These are phyloP conservation scores for Cremastinae sp. DNA, from an alignment of 2,888 invertebrate genomes.

Conservation along the genomic window DNA sequence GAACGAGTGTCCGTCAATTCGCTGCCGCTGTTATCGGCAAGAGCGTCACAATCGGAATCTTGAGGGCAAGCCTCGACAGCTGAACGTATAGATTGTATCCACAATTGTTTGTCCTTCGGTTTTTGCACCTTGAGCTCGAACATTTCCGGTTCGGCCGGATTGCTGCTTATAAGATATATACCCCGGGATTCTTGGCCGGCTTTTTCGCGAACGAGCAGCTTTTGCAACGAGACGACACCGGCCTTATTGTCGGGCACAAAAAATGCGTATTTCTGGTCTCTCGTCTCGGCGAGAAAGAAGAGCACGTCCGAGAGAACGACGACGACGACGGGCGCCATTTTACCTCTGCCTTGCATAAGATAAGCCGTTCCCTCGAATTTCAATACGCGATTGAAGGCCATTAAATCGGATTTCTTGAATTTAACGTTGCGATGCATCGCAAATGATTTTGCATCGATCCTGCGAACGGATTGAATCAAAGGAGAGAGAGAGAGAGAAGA, in stretches of 20 bases:
- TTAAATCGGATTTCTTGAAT: slow-evolving; percentile 95
- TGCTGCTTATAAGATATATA: slow-evolving; percentile 95
- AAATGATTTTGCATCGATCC: slow-evolving; percentile 96
- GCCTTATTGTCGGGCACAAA: slow-evolving; percentile 97
- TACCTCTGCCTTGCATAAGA: slow-evolving; percentile 94
- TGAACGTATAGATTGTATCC: slow-evolving; percentile 94
- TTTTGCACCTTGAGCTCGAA: slow-evolving; percentile 94
- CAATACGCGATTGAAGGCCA: slow-evolving; percentile 90
- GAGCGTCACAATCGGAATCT: slow-evolving; percentile 86
- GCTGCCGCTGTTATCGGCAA: slow-evolving; percentile 70
- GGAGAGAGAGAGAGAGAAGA: not conserved
- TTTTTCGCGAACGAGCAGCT: slow-evolving; percentile 95
- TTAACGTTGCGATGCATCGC: slow-evolving; percentile 91
- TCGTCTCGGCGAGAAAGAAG: slow-evolving; percentile 93
- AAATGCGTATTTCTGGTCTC: slow-evolving; percentile 94
- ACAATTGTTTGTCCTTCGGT: slow-evolving; percentile 93
- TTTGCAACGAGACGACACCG: slow-evolving; percentile 95
- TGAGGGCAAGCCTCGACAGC: slow-evolving; percentile 94
- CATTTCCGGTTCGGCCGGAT: slow-evolving; percentile 96
- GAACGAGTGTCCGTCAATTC: slow-evolving; percentile 71
- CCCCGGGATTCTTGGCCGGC: slow-evolving; percentile 94
- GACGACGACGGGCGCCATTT: slow-evolving; percentile 93
- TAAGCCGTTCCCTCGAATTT: slow-evolving; percentile 95
- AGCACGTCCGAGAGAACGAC: slow-evolving; percentile 95
- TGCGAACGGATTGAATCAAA: slow-evolving; percentile 65